Evolutionary conservation across 2,888 invertebrate genomes (phyloP).

Genomic region (Galerucella calmariensis): DNA sequence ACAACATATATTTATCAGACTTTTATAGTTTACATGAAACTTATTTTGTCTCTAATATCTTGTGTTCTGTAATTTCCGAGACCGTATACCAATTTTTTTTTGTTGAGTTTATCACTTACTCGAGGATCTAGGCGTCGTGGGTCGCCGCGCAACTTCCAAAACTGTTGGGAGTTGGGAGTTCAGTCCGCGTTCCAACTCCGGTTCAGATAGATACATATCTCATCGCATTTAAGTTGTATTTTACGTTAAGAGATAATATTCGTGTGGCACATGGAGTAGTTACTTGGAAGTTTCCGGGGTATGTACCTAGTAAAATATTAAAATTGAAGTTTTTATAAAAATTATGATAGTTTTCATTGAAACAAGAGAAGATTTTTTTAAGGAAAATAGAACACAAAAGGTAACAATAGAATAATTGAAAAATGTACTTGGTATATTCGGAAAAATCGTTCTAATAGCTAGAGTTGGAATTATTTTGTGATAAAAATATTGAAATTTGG

Average conservation of each 20-base stretch:
- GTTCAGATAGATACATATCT: slow-evolving; percentile 15
- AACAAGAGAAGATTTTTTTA: too few relatives aligned
- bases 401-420: too few relatives aligned
- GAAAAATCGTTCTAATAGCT: too few relatives aligned
- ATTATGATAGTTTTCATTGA: not conserved
- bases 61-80: slow-evolving; percentile 36
- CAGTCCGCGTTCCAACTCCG: slow-evolving; percentile 50
- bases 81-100: slow-evolving; percentile 37
- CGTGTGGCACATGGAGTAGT: slow-evolving; percentile 1
- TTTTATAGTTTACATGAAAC: slow-evolving; percentile 23
- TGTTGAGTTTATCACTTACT: slow-evolving; percentile 45
- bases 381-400: too few relatives aligned
- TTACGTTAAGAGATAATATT: slow-evolving; percentile 24
- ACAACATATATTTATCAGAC: slow-evolving; percentile 4
- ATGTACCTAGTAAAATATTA: not conserved
- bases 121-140: slow-evolving; percentile 33
- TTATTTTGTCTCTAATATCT: slow-evolving; percentile 34
- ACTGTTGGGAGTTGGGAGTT: slow-evolving; percentile 42
- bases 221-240: slow-evolving; percentile 12
- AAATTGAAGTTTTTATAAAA: not conserved
- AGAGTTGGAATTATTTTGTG: too few relatives aligned
- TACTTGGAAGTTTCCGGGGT: not conserved
- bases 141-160: slow-evolving; percentile 32
- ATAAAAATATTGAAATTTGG: too few relatives aligned
- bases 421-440: too few relatives aligned